Evolutionary conservation across 2,797 vertebrate species (phyloP), one percentile per base, ranked within the genome.

Genomic region (Sebastes umbrosus): DNA sequence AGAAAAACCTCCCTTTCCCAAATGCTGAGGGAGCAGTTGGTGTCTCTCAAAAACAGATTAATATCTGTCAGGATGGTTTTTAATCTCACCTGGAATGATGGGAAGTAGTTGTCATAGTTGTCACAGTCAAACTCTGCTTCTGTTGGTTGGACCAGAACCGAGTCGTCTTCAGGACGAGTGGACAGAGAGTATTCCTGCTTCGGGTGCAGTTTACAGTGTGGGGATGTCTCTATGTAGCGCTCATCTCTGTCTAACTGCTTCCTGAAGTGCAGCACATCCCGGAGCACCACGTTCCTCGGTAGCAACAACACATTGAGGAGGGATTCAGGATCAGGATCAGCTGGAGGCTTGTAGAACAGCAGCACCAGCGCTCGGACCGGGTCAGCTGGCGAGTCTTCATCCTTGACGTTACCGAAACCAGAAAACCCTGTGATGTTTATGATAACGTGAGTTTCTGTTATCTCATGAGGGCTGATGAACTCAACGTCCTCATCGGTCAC

Each of bases 371-470:
- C 85, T 43, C 6, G 55, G 72, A 87, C 70, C 25, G 27, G 83
- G 22, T 4, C 77, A 4, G 64, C 31, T 4, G 74, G 70, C 0
- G 77, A 67, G 36, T 72, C 62, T 58, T 72, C 71, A 3, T 81
- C 74, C 14, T 39, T 82, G 9, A 85, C 73, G 1, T 34, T 82
- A 24, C 81, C 83, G 1, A 54, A 75, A 63, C 0, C 9, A 79
- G 77, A 88, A 31, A 84, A 71, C 5, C 80, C 55, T 5, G 54
- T 36, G 79, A 92, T 22, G 59, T 71, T 78, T 27, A 88, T 55
- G 3, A 86, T 6, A 1, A 90, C 73, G 0, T 91, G 88, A 46
- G 82, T 79, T 13, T 87, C 75, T 70, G 79, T 91, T 2, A 77
- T 50, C 73, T 27, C 9, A 2, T 59, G 59, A 67, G 85, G 83